Percentiles rank a stretch among this genome's conserved stretches.
Conservation (phyloP, 2,888 invertebrate species). For the Xestia sexstrigata region DNA sequence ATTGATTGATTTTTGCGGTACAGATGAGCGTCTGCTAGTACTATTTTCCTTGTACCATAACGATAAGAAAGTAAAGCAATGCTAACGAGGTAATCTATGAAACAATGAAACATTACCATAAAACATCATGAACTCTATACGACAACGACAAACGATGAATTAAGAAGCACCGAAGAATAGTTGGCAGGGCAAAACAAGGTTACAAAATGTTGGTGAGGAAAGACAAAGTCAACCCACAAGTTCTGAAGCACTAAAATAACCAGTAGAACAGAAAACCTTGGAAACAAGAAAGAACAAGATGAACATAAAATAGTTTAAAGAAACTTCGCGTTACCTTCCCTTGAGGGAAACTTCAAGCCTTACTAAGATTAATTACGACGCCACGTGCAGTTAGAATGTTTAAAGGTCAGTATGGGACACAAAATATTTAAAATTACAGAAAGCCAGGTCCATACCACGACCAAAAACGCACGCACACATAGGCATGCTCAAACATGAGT, state of each 20-base stretch:
- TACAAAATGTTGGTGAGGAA: neutral
- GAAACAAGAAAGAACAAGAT: neutral
- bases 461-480: neutral
- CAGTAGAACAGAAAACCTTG: neutral
- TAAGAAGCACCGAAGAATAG: neutral
- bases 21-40: neutral
- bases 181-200: neutral
- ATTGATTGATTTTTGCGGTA: neutral
- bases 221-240: neutral
- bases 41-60: neutral
- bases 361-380: slow-evolving; percentile 44
- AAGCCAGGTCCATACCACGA: neutral
- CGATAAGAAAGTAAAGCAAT: neutral
- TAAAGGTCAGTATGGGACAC: slow-evolving; percentile 21
- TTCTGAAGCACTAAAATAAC: neutral
- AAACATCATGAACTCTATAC: neutral
- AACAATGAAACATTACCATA: neutral
- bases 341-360: slow-evolving; percentile 26
- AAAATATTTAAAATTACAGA: neutral
- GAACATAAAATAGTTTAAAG: slow-evolving; percentile 9
- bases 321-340: slow-evolving; percentile 26
- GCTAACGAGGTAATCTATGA: neutral
- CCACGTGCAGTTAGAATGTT: slow-evolving; percentile 28
- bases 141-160: neutral
- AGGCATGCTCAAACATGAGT: neutral